Evolutionary conservation across 37 sponge, comb jelly and placozoan species (phyloP).

Genomic region (Eunapius fragilis): DNA sequence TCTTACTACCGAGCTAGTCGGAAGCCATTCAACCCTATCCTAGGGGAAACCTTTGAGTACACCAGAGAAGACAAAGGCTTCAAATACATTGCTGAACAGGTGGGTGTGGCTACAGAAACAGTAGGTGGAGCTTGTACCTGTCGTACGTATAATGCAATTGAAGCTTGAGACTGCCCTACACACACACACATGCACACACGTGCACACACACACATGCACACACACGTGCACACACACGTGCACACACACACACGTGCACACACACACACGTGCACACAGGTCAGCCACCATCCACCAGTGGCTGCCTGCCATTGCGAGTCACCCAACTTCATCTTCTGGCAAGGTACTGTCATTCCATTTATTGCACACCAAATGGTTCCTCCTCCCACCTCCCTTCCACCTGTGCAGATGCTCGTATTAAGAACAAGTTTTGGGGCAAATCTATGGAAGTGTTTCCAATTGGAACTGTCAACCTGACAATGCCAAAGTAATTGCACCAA

Average conservation of each 20-base stretch:
- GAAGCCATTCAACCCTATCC: slow-evolving; percentile 84
- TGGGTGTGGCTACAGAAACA: slow-evolving; percentile 3
- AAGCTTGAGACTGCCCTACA: not conserved
- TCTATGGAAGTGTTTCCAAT: slow-evolving; percentile 85
- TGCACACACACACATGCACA: not conserved
- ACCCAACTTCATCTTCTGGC: slow-evolving; percentile 78
- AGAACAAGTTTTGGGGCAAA: slow-evolving; percentile 90
- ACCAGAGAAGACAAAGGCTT: slow-evolving; percentile 71
- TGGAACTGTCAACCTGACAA: slow-evolving; percentile 64
- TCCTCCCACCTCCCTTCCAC: not conserved
- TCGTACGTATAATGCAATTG: not conserved
- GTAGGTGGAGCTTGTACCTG: not conserved
- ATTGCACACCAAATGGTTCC: not conserved
- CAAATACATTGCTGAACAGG: slow-evolving; percentile 88
- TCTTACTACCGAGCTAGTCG: slow-evolving; percentile 53
- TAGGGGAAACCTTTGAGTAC: slow-evolving; percentile 77
- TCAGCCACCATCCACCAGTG: slow-evolving; percentile 89
- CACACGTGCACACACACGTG: not conserved
- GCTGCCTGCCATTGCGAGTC: slow-evolving; percentile 87
- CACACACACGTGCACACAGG: slow-evolving; percentile 30
- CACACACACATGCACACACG: not conserved
- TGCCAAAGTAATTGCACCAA: slow-evolving; percentile 34
- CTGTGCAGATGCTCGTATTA: slow-evolving; percentile 82
- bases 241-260: not conserved
- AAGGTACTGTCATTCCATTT: slow-evolving; percentile 51